Conservation (phyloP, 2,797 vertebrate species). For the Eremophila alpestris region DNA sequence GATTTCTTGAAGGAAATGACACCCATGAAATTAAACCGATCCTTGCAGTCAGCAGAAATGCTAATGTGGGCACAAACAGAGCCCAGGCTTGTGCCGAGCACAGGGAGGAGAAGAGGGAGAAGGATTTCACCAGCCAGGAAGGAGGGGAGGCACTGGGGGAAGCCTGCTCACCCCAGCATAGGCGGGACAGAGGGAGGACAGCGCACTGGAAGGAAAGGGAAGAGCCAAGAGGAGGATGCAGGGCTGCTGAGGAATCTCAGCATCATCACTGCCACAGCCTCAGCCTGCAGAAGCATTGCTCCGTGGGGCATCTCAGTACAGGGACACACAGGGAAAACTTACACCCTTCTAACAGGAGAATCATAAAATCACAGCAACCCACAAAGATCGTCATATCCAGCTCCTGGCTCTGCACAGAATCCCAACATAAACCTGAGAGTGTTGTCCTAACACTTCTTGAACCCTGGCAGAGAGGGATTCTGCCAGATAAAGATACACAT, state of each 20-base stretch:
- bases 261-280: not conserved
- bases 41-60: slow-evolving; percentile 82
- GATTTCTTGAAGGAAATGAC: slow-evolving; percentile 85
- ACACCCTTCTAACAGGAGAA: not conserved
- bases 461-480: not conserved
- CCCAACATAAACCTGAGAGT: not conserved
- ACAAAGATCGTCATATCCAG: not conserved
- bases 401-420: not conserved
- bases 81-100: not conserved
- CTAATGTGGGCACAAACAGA: slow-evolving; percentile 73
- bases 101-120: not conserved
- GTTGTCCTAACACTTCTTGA: not conserved
- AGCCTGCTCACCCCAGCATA: not conserved
- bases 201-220: not conserved
- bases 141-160: not conserved
- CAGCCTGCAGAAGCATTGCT: not conserved
- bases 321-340: not conserved
- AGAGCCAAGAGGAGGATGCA: not conserved
- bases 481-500: not conserved
- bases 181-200: not conserved
- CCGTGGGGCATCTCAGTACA: not conserved
- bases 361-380: fast-evolving
- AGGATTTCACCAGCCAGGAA: not conserved
- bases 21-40: slow-evolving; percentile 84
- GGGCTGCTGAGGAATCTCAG: not conserved